Conservation (phyloP, 2,113 vertebrate genomes). For the Felis catus region F.catus_Fca126_mat1.0 CM031411.1:26896001-26896500, state of each 20-base stretch:
- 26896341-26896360: neutral
- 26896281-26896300: neutral
- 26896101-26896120: too few species aligned
- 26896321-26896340: neutral
- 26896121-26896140: too few species aligned
- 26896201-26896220: neutral
- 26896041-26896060: too few species aligned
- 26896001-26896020: too few species aligned
- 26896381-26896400: neutral
- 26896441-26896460: conserved; percentile 8
- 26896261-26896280: neutral
- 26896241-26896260: neutral
- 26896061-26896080: too few species aligned
- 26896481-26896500: conserved; percentile 21
- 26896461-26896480: conserved; percentile 10
- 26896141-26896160: too few species aligned
- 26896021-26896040: too few species aligned
- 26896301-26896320: neutral
- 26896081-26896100: too few species aligned
- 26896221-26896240: neutral
- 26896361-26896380: neutral
- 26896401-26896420: conserved; percentile 46
- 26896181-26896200: too few species aligned
- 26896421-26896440: conserved; percentile 10
- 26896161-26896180: too few species aligned